Evolutionary conservation across 2,113 vertebrate genomes (phyloP).

Genomic region (Neogobius melanostomus): DNA sequence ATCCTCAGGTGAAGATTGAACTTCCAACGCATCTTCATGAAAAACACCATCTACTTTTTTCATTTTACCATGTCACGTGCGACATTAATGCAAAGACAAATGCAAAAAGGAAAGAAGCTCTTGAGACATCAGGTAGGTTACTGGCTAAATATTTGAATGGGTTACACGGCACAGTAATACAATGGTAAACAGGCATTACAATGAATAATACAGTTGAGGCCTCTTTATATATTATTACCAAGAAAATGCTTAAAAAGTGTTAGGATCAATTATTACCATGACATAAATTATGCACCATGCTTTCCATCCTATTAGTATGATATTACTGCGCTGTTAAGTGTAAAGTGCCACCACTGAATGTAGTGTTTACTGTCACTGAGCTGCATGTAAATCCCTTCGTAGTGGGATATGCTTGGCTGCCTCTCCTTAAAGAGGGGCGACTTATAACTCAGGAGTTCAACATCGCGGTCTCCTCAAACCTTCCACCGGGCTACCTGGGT

Average conservation of each 20-base stretch:
- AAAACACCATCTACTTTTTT: conserved; percentile 97
- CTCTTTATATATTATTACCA: too few species aligned
- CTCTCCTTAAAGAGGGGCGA: conserved; percentile 87
- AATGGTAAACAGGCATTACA: too few species aligned
- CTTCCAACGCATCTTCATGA: conserved; percentile 94
- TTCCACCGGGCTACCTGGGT: conserved; percentile 87
- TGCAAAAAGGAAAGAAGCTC: conserved; percentile 93
- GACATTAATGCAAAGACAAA: conserved; percentile 98
- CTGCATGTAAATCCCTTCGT: conserved; percentile 14
- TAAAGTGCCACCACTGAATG: too few species aligned
- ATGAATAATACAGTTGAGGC: too few species aligned
- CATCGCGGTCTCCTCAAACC: conserved; percentile 85
- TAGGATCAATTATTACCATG: too few species aligned
- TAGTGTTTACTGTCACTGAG: background rate
- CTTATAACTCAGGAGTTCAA: conserved; percentile 89
- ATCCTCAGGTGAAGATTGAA: conserved; percentile 94
- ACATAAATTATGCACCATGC: too few species aligned
- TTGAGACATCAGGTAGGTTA: conserved; percentile 89
- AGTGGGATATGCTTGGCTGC: conserved; percentile 97
- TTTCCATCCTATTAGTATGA: too few species aligned
- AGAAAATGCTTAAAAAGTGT: too few species aligned
- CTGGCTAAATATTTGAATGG: background rate
- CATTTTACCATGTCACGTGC: conserved; percentile 97
- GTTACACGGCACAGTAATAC: too few species aligned
- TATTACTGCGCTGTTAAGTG: too few species aligned